Evolutionary conservation across 2,113 vertebrate species (phyloP), one percentile per base, ranked within the genome.

Genomic region (Gavia stellata): DNA sequence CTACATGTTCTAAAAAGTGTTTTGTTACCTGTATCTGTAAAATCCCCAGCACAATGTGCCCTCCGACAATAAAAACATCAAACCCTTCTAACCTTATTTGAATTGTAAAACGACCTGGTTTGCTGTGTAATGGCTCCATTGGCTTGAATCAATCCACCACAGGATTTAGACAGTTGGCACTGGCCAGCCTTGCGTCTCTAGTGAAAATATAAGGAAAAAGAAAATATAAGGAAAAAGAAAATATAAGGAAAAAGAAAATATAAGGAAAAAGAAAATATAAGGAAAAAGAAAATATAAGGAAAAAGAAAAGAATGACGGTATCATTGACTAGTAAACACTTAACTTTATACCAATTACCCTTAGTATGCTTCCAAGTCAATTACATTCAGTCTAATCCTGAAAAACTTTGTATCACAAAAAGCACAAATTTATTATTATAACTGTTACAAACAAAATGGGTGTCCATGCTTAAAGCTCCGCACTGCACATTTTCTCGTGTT

Each of bases 71-170:
- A 90, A 24, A 92, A 83, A 34, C 6, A 28, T n/a, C 19, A 73
- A 91, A 74, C 29, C 92, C 83, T 52, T 87, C 97, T 98, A 81
- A 98, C 98, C 98, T 97, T 97, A 58, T 50, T 88, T 17, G 96
- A 86, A 31, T 23, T 88, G 74, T 97, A 86, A 91, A 97, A 96
- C 4, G 42, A 95, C 79, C 96, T 97, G 45, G 25, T 97, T 40
- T 66, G 93, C 65, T 82, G 92, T 44, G 79, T 44, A 47, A 92
- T 26, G 81, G 81, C 34, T 92, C 97, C 95, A 93, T 45, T 55
- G 83, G 75, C 95, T 88, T 94, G 80, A 88, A 90, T 92, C 86
- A 97, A 95, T 77, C 89, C 94, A 90, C 49, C 67, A 70, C 74
- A 89, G 33, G 79, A 61, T 68, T 86, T 36, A 62, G 78, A 56